phyloP scores from a whole-genome alignment of 2,888 invertebrate species.

The Oligia latruncula region DNA sequence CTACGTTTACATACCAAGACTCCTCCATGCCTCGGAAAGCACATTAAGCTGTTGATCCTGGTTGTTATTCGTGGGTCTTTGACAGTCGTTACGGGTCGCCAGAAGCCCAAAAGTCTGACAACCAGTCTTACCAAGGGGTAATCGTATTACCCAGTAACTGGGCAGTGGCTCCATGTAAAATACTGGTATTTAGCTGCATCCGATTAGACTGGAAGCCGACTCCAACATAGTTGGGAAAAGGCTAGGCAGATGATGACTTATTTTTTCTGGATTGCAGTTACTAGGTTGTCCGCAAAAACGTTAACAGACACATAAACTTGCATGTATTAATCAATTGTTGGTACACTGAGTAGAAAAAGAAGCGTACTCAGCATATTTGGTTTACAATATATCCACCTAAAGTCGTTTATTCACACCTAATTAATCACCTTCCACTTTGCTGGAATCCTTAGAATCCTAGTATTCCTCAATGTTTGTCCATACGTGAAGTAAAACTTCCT shows the following conservation, averaged over 20 bases:
- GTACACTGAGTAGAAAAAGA: not conserved
- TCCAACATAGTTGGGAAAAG: no score
- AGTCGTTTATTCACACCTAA: slow-evolving; percentile 19
- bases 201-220: no score
- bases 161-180: no score
- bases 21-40: no score
- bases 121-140: no score
- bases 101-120: no score
- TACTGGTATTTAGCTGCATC: no score
- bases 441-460: slow-evolving; percentile 16
- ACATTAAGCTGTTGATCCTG: no score
- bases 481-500: slow-evolving; percentile 16
- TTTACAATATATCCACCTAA: not conserved
- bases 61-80: no score
- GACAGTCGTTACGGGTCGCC: no score
- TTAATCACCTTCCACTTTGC: slow-evolving; percentile 11
- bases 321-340: not conserved
- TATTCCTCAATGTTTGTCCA: slow-evolving; percentile 8
- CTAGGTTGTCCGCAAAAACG: not conserved
- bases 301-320: not conserved
- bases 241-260: not conserved
- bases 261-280: not conserved
- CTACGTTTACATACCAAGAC: no score
- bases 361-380: not conserved
- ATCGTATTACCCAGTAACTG: no score